phyloP scores from a whole-genome alignment of 2,797 vertebrate genomes.

The Notolabrus celidotus region DNA sequence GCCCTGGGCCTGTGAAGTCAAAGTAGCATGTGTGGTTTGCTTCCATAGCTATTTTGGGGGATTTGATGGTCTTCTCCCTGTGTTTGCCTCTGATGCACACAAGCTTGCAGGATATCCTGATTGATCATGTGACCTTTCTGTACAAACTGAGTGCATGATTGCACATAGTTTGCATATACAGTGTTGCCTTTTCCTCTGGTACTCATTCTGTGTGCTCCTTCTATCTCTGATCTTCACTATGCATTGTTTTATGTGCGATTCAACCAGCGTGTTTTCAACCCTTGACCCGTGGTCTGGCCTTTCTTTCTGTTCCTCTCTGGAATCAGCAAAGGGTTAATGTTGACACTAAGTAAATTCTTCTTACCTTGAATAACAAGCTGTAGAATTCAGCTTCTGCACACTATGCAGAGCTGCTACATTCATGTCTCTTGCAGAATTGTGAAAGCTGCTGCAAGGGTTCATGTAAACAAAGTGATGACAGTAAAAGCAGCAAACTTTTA shows the following conservation, averaged over 20 bases:
- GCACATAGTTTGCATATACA: conserved; percentile 37
- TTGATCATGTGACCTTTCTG: conserved; percentile 28
- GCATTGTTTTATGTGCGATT: conserved; percentile 26
- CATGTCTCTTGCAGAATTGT: too few relatives aligned
- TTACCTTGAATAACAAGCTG: conserved; percentile 6
- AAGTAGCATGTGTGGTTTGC: conserved; percentile 43
- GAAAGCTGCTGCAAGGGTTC: too few relatives aligned
- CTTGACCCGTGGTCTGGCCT: conserved; percentile 1
- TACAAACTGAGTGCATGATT: conserved; percentile 22
- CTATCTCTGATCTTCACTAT: conserved; percentile 19
- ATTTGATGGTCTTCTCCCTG: not conserved
- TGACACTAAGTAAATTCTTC: not conserved
- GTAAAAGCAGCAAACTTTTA: conserved; percentile 18
- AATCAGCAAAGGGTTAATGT: not conserved
- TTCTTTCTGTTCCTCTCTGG: conserved; percentile 17
- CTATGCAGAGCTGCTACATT: too few relatives aligned
- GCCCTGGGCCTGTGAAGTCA: not conserved
- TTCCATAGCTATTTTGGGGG: conserved; percentile 38
- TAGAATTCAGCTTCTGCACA: conserved; percentile 13
- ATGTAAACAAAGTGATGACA: not conserved
- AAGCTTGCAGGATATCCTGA: conserved; percentile 34
- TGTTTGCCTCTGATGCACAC: conserved; percentile 36
- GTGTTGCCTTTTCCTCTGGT: conserved; percentile 12
- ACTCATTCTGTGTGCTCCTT: conserved; percentile 8
- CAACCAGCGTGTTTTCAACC: not conserved